Evolutionary conservation across 2,113 vertebrate species (phyloP), one percentile per base, ranked within the genome.

Genomic region (Pandion haliaetus): DNA sequence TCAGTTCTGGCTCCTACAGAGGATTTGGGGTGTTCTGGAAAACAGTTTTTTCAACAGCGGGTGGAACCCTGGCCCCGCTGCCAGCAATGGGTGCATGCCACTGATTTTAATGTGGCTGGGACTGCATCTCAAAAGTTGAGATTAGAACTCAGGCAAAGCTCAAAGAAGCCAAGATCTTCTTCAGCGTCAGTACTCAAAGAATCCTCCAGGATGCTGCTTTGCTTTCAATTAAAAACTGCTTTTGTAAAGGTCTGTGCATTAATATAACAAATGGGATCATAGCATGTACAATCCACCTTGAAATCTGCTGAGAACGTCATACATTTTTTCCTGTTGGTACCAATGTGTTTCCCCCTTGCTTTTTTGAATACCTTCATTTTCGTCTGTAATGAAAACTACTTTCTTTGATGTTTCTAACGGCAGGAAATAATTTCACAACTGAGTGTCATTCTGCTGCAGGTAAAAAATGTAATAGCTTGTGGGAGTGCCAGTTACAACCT

Each of bases 391-490:
- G 73, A 82, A 57, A 88, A 71, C 11, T 21, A 55, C 86, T 81
- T 78, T 77, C 92, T 97, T 96, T 97, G 95, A 95, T 96, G 82
- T 95, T 90, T 88, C 77, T 83, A 89, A 96, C 3, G 31, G 82
- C 83, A 96, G 89, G 93, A 96, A 98, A 94, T 87, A 87, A 91
- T 94, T 97, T 95, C 76, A 94, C 55, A 95, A 95, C 24, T 38
- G 40, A 94, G 54, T 89, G 82, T 86, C 58, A 92, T 73, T 96
- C 84, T 92, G 85, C 70, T 93, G 79, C 81, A 92, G 89, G 91
- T 96, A 96, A 91, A 95, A 91, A 90, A 95, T 92, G 91, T 72
- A 92, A 88, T 62, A 86, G 63, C 59, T 67, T 8, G 3, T 76
- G 77, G 59, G 76, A 92, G 81, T 84, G 86, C 61, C 93, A 91